Base-by-base conservation (phyloP, 2,888 invertebrate genomes). In the Saturnia pavonia region DNA sequence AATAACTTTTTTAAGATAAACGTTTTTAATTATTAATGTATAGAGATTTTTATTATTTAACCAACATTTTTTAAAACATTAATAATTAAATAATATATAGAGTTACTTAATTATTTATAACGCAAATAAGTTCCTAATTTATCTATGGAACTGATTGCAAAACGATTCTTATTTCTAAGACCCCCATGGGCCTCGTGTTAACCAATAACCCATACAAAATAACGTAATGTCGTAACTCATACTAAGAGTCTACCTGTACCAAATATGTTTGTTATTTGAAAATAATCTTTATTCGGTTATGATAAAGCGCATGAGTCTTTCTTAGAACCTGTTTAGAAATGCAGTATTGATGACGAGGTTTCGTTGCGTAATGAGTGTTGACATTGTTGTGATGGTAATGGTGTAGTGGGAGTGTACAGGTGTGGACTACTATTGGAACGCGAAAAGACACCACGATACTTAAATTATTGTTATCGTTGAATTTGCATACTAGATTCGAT, bases 341-440 rank as follows among this genome's bases (percentile, higher is more conserved):
- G 86, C 83, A 83, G 84, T 79, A 78, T 88, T 88, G 86, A 85
- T 84, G 78, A 80, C 88, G 90, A 90, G 91, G 91, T 83, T 89
- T 88, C 78, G 78, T 92, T 92, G 91, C 91, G 91, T 90, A 91
- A 92, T 85, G 81, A 83, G 82, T 91, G 91, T 91, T 91, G 91
- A 91, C 91, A 92, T 88, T 90, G 90, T 83, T 80, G 73, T 77
- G 80, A 79, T 80, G 82, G 82, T 71, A 63, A 65, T 65, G 65
- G 42, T 51, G 40, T 60, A 63, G 71, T 71, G 71, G 71, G 71
- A 71, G 68, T 68, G 45, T 48, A 68, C 65, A 60, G 42, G 70
- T 70, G 66, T 54, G 70, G 54, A 71, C 71, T 71, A 71, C 71
- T 57, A 63, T 69, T 68, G 40, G 48, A 48, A 68, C 68, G 68